Evolutionary conservation across 2,797 vertebrate species (phyloP).

Genomic region (Ptychadena robeensis): DNA sequence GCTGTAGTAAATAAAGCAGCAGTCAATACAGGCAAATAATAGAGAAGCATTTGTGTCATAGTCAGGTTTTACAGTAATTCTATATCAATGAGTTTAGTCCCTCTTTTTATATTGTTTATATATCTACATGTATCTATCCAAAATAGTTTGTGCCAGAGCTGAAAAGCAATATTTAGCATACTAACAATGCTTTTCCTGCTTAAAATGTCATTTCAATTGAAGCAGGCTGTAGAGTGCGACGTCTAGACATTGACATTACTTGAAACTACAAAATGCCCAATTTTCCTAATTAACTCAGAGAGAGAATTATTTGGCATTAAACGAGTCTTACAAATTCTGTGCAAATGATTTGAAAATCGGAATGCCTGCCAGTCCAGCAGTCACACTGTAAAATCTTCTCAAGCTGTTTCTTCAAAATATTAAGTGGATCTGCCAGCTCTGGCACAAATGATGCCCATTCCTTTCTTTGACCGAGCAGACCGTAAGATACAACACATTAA

Average conservation of each 20-base stretch:
- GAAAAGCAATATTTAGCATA: conserved; percentile 6
- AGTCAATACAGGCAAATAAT: background rate
- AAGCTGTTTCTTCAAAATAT: conserved; percentile 58
- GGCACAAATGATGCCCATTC: conserved; percentile 27
- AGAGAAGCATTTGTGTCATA: background rate
- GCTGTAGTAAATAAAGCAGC: background rate
- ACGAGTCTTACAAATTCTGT: conserved; percentile 47
- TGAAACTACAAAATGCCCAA: conserved; percentile 55
- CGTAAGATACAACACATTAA: conserved; percentile 36
- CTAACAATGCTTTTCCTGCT: background rate
- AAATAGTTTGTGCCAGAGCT: background rate
- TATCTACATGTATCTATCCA: background rate
- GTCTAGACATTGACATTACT: conserved; percentile 51
- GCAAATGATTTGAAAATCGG: conserved; percentile 52
- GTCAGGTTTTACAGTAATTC: too few species aligned
- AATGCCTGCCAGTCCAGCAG: conserved; percentile 46
- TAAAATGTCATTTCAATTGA: conserved; percentile 36
- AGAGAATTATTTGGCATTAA: conserved; percentile 57
- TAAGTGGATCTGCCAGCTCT: conserved; percentile 48
- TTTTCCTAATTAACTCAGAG: conserved; percentile 54
- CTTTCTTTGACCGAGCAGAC: conserved; percentile 35
- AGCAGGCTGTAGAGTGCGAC: conserved; percentile 18
- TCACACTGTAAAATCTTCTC: conserved; percentile 46
- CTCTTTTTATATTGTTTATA: background rate
- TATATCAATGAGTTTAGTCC: background rate